Evolutionary conservation across 2,113 vertebrate genomes (phyloP).

Genomic region (Silurus meridionalis): DNA sequence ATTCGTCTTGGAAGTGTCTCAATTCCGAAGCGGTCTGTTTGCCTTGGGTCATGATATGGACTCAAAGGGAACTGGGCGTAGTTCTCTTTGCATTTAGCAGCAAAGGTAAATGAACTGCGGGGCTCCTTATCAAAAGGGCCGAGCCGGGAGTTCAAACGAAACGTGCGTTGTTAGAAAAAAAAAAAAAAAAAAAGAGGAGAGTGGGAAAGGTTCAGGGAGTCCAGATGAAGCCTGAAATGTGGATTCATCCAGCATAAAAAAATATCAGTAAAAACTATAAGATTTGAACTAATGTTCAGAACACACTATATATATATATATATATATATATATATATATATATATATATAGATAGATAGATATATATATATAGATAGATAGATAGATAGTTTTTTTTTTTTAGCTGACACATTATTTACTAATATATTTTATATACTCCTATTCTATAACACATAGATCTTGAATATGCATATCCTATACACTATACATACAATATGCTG

Average conservation of each 20-base stretch:
- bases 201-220: slow-evolving; percentile 79
- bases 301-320: background rate
- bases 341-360: background rate
- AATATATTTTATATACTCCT: background rate
- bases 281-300: background rate
- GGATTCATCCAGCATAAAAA: slow-evolving; percentile 64
- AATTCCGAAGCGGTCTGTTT: slow-evolving; percentile 37
- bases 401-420: background rate
- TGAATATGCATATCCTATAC: background rate
- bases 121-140: slow-evolving; percentile 82
- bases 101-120: slow-evolving; percentile 74
- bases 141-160: slow-evolving; percentile 76
- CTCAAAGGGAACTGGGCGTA: slow-evolving; percentile 72
- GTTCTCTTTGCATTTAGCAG: slow-evolving; percentile 77
- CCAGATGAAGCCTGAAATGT: slow-evolving; percentile 58
- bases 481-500: background rate
- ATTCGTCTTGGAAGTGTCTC: slow-evolving; percentile 52
- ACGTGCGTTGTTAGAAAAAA: slow-evolving; percentile 10
- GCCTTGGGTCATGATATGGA: slow-evolving; percentile 62
- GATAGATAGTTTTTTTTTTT: too few relatives aligned
- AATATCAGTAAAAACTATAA: background rate
- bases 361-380: background rate
- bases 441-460: background rate
- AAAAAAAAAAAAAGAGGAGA: slow-evolving; percentile 65
- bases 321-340: background rate